phyloP scores from a whole-genome alignment of 92 coral and sea anemone species.

The Heteractis magnifica region DNA sequence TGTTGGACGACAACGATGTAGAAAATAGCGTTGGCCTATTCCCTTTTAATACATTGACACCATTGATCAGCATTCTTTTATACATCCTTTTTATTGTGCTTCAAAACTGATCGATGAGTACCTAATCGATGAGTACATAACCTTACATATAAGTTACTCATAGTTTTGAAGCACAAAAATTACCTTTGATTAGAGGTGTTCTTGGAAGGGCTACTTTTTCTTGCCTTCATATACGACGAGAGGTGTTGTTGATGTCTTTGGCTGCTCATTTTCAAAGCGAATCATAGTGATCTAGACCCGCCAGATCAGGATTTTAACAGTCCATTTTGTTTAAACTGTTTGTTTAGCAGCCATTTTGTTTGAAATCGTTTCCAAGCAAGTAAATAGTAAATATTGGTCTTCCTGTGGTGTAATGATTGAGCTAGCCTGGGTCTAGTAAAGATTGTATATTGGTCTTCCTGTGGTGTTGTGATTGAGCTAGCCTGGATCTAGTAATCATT shows the following conservation, averaged over 20 bases:
- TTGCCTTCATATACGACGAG: conserved; percentile 81
- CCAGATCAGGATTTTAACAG: neutral
- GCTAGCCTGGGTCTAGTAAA: neutral
- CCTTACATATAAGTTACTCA: no score
- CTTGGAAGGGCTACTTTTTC: conserved; percentile 37
- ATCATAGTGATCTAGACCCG: neutral
- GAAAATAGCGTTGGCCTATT: neutral
- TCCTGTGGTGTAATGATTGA: neutral
- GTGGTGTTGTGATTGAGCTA: conserved; percentile 14
- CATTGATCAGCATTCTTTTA: neutral
- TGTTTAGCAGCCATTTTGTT: conserved; percentile 47
- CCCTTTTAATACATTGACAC: neutral
- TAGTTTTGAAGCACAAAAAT: neutral
- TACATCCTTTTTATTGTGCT: no score
- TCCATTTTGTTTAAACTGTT: neutral
- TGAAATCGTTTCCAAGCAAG: conserved; percentile 18
- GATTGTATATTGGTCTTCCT: conserved; percentile 5
- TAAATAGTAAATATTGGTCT: neutral
- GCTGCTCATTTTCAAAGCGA: conserved; percentile 26
- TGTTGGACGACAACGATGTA: no score
- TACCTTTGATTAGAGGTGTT: neutral
- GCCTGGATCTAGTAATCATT: conserved; percentile 11
- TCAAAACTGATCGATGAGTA: no score
- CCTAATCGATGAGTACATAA: no score
- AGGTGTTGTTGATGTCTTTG: conserved; percentile 79